Conservation (phyloP, 2,113 vertebrate species). For the Macrotus californicus region DNA sequence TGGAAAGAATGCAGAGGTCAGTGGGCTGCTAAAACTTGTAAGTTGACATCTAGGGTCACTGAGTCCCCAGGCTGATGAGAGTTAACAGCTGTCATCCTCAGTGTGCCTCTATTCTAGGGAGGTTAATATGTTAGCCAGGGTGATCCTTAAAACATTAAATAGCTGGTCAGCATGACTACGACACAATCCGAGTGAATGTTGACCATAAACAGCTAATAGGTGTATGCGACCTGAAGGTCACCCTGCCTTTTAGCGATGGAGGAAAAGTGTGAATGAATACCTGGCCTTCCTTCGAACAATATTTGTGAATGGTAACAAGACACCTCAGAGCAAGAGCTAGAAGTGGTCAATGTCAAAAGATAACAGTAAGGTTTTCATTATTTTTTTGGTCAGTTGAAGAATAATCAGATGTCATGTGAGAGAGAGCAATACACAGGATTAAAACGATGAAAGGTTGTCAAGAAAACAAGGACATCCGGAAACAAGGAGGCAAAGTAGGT, state of each 20-base stretch:
- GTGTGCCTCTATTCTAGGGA: background rate
- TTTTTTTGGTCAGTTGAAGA: background rate
- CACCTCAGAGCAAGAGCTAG: background rate
- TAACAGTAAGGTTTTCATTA: background rate
- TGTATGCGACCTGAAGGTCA: background rate
- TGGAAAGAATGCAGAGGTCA: background rate
- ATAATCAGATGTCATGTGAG: background rate
- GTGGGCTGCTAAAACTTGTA: background rate
- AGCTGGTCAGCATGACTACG: background rate
- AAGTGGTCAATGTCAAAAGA: background rate
- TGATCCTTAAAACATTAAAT: constrained; percentile 27
- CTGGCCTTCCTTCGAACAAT: background rate
- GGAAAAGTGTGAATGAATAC: background rate
- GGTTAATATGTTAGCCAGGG: background rate
- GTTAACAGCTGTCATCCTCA: background rate
- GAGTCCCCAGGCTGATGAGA: background rate
- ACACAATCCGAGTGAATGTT: background rate
- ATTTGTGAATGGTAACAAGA: constrained; percentile 4
- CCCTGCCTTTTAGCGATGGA: background rate
- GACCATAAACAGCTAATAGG: background rate
- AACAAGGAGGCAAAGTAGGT: background rate
- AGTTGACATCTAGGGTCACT: background rate
- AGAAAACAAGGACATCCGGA: background rate
- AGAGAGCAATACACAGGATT: background rate
- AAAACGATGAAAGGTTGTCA: background rate